A percentile compares a stretch with the other conserved stretches of the same genome.
Evolutionary conservation across 2,888 invertebrate species (phyloP).

Genomic region (Merodon equestris): DNA sequence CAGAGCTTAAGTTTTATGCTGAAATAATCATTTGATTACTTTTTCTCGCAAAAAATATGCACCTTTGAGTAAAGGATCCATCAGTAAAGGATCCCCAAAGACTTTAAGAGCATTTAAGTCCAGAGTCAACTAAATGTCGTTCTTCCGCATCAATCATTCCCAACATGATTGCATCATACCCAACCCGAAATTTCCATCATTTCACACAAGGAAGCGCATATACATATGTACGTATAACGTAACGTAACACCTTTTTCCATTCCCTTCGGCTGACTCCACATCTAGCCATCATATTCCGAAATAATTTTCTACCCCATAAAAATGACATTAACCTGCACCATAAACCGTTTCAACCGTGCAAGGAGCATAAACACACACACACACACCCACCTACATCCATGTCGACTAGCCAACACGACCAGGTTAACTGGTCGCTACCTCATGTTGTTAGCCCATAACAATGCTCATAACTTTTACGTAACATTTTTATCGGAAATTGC

Average conservation of each 20-base stretch:
- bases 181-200: not conserved
- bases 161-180: slow-evolving; percentile 5
- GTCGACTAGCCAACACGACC: slow-evolving; percentile 18
- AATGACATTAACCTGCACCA: slow-evolving; percentile 65
- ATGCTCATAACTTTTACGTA: slow-evolving; percentile 68
- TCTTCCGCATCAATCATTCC: slow-evolving; percentile 61
- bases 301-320: slow-evolving; percentile 68
- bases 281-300: slow-evolving; percentile 27
- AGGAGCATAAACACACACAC: slow-evolving; percentile 22
- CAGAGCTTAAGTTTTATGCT: too few species aligned
- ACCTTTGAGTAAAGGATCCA: too few species aligned
- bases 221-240: too few species aligned
- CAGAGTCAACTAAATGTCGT: slow-evolving; percentile 25
- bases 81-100: too few species aligned
- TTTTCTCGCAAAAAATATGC: too few species aligned
- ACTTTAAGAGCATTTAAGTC: too few species aligned
- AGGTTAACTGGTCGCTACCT: slow-evolving; percentile 63
- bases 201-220: slow-evolving; percentile 5
- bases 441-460: slow-evolving; percentile 69
- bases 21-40: too few species aligned
- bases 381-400: slow-evolving; percentile 17
- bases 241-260: too few species aligned
- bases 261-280: not conserved
- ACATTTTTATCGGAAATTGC: slow-evolving; percentile 69
- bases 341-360: slow-evolving; percentile 60